Percentiles rank a stretch among this genome's conserved stretches.
Evolutionary conservation across 2,113 vertebrate genomes (phyloP).

Genomic region (mouse (Mus musculus)): DNA sequence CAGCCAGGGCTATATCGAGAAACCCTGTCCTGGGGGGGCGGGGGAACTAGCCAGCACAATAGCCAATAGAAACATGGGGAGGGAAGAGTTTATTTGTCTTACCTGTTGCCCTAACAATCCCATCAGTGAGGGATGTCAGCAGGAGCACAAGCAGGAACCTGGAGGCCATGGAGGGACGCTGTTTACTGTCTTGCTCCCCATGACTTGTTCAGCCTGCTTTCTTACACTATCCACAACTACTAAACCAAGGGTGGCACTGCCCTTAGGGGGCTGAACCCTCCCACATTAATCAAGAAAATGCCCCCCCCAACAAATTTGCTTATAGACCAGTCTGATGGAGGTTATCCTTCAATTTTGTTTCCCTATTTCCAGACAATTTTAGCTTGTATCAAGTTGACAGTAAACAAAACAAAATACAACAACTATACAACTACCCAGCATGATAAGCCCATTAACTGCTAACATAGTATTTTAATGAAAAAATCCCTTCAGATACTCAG

Average conservation of each 20-base stretch:
- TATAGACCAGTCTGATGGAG: background rate
- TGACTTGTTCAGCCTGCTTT: background rate
- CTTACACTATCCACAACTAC: background rate
- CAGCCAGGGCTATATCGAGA: no score
- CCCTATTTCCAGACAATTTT: background rate
- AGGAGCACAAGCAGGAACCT: background rate
- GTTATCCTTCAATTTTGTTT: background rate
- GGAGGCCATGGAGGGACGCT: background rate
- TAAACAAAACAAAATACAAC: background rate
- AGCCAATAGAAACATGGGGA: background rate
- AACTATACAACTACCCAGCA: background rate
- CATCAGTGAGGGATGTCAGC: background rate
- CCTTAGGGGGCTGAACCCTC: background rate
- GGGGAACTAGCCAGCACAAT: background rate
- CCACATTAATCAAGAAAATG: background rate
- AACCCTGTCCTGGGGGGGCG: no score
- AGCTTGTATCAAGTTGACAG: background rate
- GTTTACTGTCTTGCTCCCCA: background rate
- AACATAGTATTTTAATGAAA: slow-evolving; percentile 4
- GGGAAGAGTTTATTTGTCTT: background rate
- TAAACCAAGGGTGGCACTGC: background rate
- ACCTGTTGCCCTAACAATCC: background rate
- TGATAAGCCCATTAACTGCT: background rate
- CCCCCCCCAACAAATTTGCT: background rate
- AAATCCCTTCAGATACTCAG: background rate